These are phyloP conservation scores for Phortica magna DNA, from an alignment of 2,888 invertebrate genomes.

Conservation along the genomic window DNA sequence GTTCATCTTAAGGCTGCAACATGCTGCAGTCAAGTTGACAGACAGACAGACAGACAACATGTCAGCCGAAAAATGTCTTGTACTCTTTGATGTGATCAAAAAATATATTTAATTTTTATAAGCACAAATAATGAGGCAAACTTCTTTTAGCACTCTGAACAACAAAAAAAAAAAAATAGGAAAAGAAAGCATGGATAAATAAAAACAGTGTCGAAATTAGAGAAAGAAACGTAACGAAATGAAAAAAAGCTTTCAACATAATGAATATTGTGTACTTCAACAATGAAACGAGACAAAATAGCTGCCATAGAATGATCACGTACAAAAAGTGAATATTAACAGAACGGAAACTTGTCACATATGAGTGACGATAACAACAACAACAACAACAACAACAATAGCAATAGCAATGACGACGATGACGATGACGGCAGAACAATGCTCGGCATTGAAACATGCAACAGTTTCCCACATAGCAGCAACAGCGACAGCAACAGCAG, in stretches of 20 bases:
- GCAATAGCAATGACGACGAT: not conserved
- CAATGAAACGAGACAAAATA: not conserved
- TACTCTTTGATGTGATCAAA: too few relatives aligned
- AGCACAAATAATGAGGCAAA: too few relatives aligned
- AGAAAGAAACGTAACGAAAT: conserved; percentile 4
- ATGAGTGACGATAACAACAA: not conserved
- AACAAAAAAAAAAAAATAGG: too few relatives aligned
- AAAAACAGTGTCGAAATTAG: not conserved
- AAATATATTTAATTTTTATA: too few relatives aligned
- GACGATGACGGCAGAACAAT: conserved; percentile 1
- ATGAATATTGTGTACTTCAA: conserved; percentile 6
- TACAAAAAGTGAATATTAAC: conserved; percentile 13
- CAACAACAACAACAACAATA: not conserved
- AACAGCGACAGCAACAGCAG: not conserved
- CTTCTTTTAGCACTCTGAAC: too few relatives aligned
- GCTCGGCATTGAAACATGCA: conserved; percentile 13
- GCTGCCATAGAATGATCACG: not conserved
- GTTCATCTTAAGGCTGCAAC: too few relatives aligned
- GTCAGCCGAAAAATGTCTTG: too few relatives aligned
- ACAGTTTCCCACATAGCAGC: not conserved
- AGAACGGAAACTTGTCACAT: not conserved
- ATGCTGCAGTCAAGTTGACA: too few relatives aligned
- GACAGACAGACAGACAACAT: too few relatives aligned
- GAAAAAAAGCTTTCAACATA: conserved; percentile 26
- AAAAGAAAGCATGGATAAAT: too few relatives aligned